These are phyloP conservation scores for Hyla sarda DNA, from an alignment of 2,113 vertebrate species.

Conservation along the genomic window DNA sequence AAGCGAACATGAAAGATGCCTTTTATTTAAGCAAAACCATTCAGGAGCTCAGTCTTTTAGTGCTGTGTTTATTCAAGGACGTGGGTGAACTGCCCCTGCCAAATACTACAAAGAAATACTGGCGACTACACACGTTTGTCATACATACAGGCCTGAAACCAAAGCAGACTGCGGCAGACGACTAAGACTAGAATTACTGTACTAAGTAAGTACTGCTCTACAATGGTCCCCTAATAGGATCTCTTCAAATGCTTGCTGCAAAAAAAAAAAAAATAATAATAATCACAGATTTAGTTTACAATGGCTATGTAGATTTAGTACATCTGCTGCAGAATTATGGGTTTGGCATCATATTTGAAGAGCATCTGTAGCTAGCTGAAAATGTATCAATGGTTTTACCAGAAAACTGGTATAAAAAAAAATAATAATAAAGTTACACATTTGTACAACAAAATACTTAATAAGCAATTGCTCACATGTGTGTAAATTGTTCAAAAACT, in stretches of 20 bases:
- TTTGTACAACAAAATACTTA: too few relatives aligned
- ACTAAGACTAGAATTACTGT: background rate
- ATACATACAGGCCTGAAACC: background rate
- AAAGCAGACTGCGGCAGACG: background rate
- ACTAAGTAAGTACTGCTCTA: background rate
- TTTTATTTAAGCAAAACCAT: conserved; percentile 2
- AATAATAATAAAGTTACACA: too few relatives aligned
- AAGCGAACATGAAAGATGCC: background rate
- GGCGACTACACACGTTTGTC: background rate
- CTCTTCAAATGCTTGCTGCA: background rate
- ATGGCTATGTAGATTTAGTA: background rate
- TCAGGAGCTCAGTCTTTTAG: background rate
- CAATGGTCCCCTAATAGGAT: background rate
- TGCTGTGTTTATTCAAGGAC: background rate
- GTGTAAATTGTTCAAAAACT: too few relatives aligned
- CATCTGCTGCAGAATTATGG: too few relatives aligned
- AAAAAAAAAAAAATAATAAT: too few relatives aligned
- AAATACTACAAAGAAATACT: background rate
- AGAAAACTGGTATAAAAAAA: too few relatives aligned
- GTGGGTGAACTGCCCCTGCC: background rate
- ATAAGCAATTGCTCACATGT: too few relatives aligned
- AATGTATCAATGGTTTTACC: too few relatives aligned
- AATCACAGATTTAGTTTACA: background rate
- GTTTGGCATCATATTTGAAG: too few relatives aligned
- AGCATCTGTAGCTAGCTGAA: too few relatives aligned